Base-by-base conservation (phyloP, 2,888 invertebrate genomes). In the Thumatha senex region DNA sequence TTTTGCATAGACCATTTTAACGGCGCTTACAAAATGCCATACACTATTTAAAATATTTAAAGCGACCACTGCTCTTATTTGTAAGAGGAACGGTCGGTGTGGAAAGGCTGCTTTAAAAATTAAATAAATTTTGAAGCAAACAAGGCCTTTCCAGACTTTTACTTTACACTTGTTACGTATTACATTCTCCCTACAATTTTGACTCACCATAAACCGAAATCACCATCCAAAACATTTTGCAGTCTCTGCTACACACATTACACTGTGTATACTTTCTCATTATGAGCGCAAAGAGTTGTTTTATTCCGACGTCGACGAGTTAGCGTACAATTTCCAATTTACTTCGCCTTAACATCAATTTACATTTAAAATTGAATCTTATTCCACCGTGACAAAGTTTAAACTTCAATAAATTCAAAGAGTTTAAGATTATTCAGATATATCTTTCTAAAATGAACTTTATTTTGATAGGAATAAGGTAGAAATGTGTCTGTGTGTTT, bases 201-300 rank as follows among this genome's bases (percentile, higher is more conserved):
- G 18, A 24, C 18, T 24, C 18, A 5, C 18, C 5, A 24, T 5
- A 24, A 5, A 24, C 18, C 18, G 5, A 24, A 24, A 4, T 24
- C 5, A 24, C 18, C 5, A 24, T 5, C 2, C 5, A 24, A 18
- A 43, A 35, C 36, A 48, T 44, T 40, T 38, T 34, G 39, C 12
- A 9, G 11, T 13, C 58, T 62, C 69, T 77, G 64, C 66, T 29
- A 31, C 10, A 2, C 30, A 10, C 31, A 3, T 49, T 80, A 67
- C 74, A 70, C 86, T 86, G 67, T 58, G 52, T 65, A 62, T 72
- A 79, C 84, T 82, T 80, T 78, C 88, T 90, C 89, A 90, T 90
- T 89, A 90, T 88, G 82, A 88, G 82, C 82, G 85, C 85, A 81
- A 87, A 86, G 89, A 86, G 89, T 90, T 90, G 90, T 90, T 90